Evolutionary conservation across 2,888 invertebrate genomes (phyloP).

Genomic region (Hemaris fuciformis): DNA sequence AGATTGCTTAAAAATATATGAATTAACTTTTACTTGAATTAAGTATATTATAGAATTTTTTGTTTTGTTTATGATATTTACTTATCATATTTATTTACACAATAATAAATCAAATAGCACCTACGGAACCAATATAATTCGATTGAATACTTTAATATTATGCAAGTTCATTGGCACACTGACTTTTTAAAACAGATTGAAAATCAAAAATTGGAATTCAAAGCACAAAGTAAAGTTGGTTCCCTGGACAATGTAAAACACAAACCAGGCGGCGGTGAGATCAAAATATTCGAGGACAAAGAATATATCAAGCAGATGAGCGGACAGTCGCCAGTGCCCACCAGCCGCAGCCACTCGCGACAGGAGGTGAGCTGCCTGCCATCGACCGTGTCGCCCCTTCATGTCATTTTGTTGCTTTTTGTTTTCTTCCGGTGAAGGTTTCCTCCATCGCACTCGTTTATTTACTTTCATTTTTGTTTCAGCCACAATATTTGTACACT

Average conservation of each 20-base stretch:
- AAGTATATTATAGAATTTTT: too few relatives aligned
- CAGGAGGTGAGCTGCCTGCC: constrained; percentile 65
- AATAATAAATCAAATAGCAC: background rate
- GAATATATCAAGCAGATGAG: constrained; percentile 91
- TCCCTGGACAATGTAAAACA: constrained; percentile 95
- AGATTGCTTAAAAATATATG: too few relatives aligned
- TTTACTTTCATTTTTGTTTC: constrained; percentile 67
- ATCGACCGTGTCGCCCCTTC: constrained; percentile 34
- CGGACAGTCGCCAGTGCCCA: constrained; percentile 65
- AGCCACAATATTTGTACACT: constrained; percentile 77
- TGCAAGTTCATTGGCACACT: constrained; percentile 60
- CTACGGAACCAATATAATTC: constrained; percentile 24
- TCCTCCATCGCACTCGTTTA: constrained; percentile 38
- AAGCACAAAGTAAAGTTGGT: constrained; percentile 95
- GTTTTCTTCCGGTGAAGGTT: constrained; percentile 52
- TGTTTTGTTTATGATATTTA: too few relatives aligned
- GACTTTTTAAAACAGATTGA: constrained; percentile 86
- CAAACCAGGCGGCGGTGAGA: constrained; percentile 95
- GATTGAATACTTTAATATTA: constrained; percentile 29
- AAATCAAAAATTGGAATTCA: constrained; percentile 94
- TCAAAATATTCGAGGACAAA: constrained; percentile 96
- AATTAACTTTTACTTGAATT: too few relatives aligned
- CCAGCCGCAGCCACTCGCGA: constrained; percentile 63
- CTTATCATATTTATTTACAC: background rate
- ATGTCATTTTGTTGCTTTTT: constrained; percentile 39